Evolutionary conservation across 2,113 vertebrate species (phyloP), one percentile per base, ranked within the genome.

Genomic region (Ciconia boyciana): DNA sequence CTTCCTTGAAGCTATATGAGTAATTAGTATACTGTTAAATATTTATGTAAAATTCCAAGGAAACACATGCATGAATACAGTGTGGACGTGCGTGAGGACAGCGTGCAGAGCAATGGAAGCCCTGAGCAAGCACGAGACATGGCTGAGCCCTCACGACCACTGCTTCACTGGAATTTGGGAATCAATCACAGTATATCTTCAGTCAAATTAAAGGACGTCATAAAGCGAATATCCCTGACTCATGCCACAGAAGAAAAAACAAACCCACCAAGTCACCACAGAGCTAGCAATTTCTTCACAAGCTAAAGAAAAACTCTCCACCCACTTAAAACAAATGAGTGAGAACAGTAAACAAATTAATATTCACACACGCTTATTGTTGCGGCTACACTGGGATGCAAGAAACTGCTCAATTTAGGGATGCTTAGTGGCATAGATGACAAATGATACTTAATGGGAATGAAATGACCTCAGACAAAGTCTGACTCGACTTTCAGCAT

Each of bases 131-230:
- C 68, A 84, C 4, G 22, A 85, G 65, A 46, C 74, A 91, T 84
- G 57, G 90, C 88, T 90, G 66, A 89, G 61, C 74, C 49, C 80
- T 66, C 71, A 57, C 2, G 9, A 83, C 26, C 51, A 76, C 52
- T 26, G 49, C 85, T 96, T 72, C 86, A 68, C 26, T 58, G 86
- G 94, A 95, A 97, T 94, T 80, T 46, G 75, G 89, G 94, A 97
- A 95, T 93, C 93, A 78, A 75, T 89, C 4, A 2, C 77, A 31
- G 11, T 61, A 19, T 72, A 94, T 90, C 86, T 94, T 95, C 83
- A 86, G 82, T 87, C 88, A 94, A 90, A 96, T 83, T 94, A 93
- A 94, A 95, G 81, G 82, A 96, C 87, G 95, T 94, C 93, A 94
- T 83, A 83, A 95, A 95, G 46, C 28, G 81, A 89, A 70, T 90